Percentiles rank a stretch among this genome's conserved stretches.
phyloP scores from a whole-genome alignment of 2,113 vertebrate species.

The Prietella phreatophila region DNA sequence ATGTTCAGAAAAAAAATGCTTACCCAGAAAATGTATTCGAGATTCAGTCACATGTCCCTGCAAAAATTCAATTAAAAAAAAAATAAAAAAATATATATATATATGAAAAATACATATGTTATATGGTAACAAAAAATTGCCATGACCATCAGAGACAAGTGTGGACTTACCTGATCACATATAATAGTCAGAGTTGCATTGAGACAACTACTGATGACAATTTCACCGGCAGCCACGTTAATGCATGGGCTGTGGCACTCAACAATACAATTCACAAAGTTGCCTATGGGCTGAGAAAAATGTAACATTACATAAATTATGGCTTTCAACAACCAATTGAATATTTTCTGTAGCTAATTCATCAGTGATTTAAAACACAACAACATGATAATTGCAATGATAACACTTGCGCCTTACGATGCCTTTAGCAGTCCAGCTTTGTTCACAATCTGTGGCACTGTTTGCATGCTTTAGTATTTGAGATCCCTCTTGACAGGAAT shows the following conservation, averaged over 20 bases:
- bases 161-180: slow-evolving; percentile 44
- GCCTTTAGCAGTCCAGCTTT: not conserved
- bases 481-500: not conserved
- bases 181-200: not conserved
- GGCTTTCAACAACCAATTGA: not conserved
- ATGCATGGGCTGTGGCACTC: slow-evolving; percentile 48
- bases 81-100: no score
- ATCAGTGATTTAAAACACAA: not conserved
- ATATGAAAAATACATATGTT: not conserved
- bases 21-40: slow-evolving; percentile 40
- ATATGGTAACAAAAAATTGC: not conserved
- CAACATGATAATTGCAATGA: not conserved
- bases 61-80: not conserved
- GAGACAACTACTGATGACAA: slow-evolving; percentile 40
- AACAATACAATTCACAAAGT: fast-evolving
- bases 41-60: slow-evolving; percentile 11
- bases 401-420: slow-evolving; percentile 31
- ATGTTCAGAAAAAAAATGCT: not conserved
- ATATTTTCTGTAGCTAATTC: not conserved
- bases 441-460: not conserved
- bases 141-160: not conserved
- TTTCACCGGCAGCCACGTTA: not conserved
- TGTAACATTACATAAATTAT: not conserved
- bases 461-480: not conserved
- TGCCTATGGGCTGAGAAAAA: slow-evolving; percentile 51